A percentile compares a stretch with the other conserved stretches of the same genome.
These are phyloP conservation scores for Uria aalge DNA, from an alignment of 2,113 vertebrate species.

Conservation along the genomic window DNA sequence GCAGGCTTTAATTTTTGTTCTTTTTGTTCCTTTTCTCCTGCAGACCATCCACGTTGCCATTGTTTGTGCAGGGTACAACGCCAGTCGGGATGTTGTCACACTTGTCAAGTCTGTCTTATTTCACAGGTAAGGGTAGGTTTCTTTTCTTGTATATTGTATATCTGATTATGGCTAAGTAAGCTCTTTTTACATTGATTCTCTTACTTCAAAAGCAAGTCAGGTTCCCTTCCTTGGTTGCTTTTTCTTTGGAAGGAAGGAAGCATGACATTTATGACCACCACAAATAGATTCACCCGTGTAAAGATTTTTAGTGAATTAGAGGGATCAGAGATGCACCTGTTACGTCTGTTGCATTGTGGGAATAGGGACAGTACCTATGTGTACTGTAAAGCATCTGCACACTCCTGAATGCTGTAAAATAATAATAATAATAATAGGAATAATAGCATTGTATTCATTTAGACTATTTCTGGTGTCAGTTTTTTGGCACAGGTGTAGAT, in stretches of 20 bases:
- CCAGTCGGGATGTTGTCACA: constrained; percentile 96
- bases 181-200: neutral
- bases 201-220: neutral
- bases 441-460: neutral
- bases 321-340: neutral
- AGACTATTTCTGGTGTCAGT: neutral
- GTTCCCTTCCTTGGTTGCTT: neutral
- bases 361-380: neutral
- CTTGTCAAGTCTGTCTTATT: constrained; percentile 98
- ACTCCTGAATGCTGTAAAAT: neutral
- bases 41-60: constrained; percentile 98
- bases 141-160: neutral
- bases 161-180: neutral
- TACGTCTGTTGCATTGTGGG: neutral
- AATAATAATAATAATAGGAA: neutral
- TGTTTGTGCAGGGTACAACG: constrained; percentile 97
- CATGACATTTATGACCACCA: neutral
- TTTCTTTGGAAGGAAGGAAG: neutral
- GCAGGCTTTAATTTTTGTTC: neutral
- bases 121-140: constrained; percentile 83
- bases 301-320: neutral
- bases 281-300: neutral
- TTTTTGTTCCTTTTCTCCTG: constrained; percentile 38
- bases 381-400: neutral
- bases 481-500: neutral